Evolutionary conservation across 2,888 invertebrate genomes (phyloP).

Genomic region (Entomobrya multifasciata): DNA sequence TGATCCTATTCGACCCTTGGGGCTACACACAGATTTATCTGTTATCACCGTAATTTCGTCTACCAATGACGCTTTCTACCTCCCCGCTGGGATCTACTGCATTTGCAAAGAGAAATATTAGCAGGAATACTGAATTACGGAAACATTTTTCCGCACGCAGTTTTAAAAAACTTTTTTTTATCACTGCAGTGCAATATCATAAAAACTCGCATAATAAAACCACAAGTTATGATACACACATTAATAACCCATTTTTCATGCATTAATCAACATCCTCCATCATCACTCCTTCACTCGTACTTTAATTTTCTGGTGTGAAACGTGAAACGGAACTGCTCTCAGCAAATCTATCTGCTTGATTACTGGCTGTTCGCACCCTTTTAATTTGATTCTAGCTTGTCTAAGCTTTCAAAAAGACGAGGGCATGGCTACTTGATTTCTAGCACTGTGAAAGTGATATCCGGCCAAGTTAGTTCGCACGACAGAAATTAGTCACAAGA

Average conservation of each 20-base stretch:
- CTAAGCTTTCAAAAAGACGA: background rate
- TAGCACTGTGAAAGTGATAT: too few species aligned
- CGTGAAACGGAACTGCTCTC: conserved; percentile 13
- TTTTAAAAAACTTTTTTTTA: background rate
- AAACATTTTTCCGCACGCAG: background rate
- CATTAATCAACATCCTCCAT: conserved; percentile 68
- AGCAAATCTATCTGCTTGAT: background rate
- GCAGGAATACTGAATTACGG: background rate
- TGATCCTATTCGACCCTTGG: conserved; percentile 61
- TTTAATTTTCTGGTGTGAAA: conserved; percentile 40
- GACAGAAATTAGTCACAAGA: too few species aligned
- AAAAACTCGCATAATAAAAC: background rate
- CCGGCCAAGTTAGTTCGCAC: too few species aligned
- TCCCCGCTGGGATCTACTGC: too few species aligned
- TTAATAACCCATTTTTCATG: conserved; percentile 60
- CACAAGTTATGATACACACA: conserved; percentile 47
- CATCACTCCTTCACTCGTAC: conserved; percentile 42
- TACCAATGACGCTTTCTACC: background rate
- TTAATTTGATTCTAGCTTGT: background rate
- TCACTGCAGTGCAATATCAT: conserved; percentile 3
- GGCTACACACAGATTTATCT: conserved; percentile 41
- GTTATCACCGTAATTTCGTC: conserved; percentile 1
- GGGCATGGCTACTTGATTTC: background rate
- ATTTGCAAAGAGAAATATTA: background rate
- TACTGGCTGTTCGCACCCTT: conserved; percentile 4